A percentile compares a stretch with the other conserved stretches of the same genome.
These are phyloP conservation scores for Manacus vitellinus DNA, from an alignment of 2,113 vertebrate genomes.

Conservation along the genomic window DNA sequence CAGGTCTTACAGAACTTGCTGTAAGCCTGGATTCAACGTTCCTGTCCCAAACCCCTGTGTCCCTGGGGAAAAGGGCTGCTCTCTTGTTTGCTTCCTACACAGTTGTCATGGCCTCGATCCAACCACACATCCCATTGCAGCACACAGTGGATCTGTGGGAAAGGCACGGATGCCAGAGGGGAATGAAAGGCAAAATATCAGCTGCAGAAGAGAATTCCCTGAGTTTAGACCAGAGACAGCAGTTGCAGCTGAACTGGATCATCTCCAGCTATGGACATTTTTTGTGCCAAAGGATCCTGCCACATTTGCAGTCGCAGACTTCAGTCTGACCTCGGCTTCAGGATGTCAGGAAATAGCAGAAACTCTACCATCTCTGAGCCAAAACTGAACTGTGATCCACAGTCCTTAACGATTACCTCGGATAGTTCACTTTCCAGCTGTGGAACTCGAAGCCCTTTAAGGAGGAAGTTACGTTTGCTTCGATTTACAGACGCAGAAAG, in stretches of 20 bases:
- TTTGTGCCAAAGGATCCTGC: background rate
- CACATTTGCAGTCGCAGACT: background rate
- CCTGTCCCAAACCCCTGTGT: background rate
- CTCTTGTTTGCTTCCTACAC: background rate
- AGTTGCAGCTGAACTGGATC: background rate
- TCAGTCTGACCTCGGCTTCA: background rate
- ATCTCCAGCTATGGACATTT: background rate
- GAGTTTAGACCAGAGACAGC: background rate
- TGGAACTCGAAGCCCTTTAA: rapidly evolving
- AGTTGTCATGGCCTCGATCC: background rate
- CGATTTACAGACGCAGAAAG: background rate
- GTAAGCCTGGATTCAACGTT: background rate
- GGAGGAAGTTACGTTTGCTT: background rate
- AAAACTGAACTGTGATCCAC: rapidly evolving
- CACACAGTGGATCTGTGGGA: background rate
- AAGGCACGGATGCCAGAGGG: slow-evolving; percentile 4
- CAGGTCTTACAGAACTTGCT: background rate
- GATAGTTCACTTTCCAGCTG: background rate
- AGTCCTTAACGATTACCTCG: rapidly evolving
- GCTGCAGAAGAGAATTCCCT: background rate
- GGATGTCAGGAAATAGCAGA: background rate
- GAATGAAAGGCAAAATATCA: slow-evolving; percentile 24
- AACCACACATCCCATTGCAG: background rate
- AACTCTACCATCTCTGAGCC: background rate
- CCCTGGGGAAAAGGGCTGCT: background rate